Percentiles rank a stretch among this genome's conserved stretches.
These are phyloP conservation scores for Lycaena phlaeas DNA, from an alignment of 2,888 invertebrate species.

Conservation along the genomic window DNA sequence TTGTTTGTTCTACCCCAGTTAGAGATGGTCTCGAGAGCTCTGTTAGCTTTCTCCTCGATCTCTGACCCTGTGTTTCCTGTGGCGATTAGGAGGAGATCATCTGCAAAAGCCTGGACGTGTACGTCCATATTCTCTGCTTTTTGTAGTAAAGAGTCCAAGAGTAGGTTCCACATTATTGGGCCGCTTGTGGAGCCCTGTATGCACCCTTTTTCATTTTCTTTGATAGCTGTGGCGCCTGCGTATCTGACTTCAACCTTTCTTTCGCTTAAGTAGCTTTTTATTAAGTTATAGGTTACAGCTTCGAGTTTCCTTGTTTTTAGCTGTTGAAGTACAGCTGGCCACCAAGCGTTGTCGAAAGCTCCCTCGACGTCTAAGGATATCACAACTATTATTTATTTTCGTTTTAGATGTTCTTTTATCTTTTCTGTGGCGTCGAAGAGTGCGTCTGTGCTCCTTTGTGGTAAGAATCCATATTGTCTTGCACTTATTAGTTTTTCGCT, in stretches of 20 bases:
- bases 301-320: constrained; percentile 1
- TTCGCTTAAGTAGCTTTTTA: constrained; percentile 13
- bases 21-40: neutral
- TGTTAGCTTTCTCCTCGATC: constrained; percentile 2
- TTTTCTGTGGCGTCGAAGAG: neutral
- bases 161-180: no score
- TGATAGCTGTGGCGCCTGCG: no score
- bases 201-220: no score
- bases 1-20: constrained; percentile 16
- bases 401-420: neutral
- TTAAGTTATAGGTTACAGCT: neutral
- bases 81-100: constrained; percentile 17
- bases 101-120: constrained; percentile 20
- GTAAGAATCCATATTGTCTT: neutral
- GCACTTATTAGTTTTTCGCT: neutral
- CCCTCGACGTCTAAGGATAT: neutral
- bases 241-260: constrained; percentile 8
- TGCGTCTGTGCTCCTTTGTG: neutral
- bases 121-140: no score
- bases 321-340: constrained; percentile 13
- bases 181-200: no score
- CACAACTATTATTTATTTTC: neutral
- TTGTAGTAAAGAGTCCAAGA: no score
- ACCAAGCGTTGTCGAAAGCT: constrained; percentile 12
- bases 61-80: neutral